Base-by-base conservation (phyloP, 2,797 vertebrate species). In the Sebastolobus alascanus region DNA sequence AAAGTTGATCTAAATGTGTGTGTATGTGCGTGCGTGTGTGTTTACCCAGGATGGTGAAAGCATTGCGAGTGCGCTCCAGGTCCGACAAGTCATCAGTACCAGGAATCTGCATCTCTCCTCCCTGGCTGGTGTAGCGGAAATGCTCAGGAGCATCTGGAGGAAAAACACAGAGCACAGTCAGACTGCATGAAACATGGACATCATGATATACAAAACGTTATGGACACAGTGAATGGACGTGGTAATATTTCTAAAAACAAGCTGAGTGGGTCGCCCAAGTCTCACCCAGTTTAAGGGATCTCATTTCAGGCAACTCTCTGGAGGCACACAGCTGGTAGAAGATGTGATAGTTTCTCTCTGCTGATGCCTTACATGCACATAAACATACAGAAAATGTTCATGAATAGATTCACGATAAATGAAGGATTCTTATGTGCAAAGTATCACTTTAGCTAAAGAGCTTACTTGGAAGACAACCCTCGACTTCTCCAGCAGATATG, bases 321-420 rank as follows among this genome's bases (percentile, higher is more conserved):
- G 94, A 95, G 20, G 96, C 95, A 79, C 96, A 97, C 82, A 97
- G 94, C 87, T 97, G 97, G 84, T 97, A 97, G 93, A 97, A 97
- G 89, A 97, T 95, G 54, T 97, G 96, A 60, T 96, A 97, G 89
- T 96, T 97, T 75, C 95, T 96, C 89, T 97, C 96, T 0, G 92
- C 78, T 31, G 93, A 73, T 0, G 91, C 94, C 96, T 97, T n/a
- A 50, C 2, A 66, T 0, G 64, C 10, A 86, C 11, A 73, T 2
- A 16, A 27, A 75, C 10, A 60, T 5, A 16, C 3, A 60, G 20
- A 37, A 2, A 37, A 10, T 12, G 12, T 14, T 31, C 0, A 11
- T 12, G 4, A n/a, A 59, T 38, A 64, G 27, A 20, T 22, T 16
- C 3, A 18, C 25, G 18, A 29, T n/a, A 54, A 29, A 46, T 6